Base-by-base conservation (phyloP, 2,888 invertebrate genomes). In the Chloromyia formosa region DNA sequence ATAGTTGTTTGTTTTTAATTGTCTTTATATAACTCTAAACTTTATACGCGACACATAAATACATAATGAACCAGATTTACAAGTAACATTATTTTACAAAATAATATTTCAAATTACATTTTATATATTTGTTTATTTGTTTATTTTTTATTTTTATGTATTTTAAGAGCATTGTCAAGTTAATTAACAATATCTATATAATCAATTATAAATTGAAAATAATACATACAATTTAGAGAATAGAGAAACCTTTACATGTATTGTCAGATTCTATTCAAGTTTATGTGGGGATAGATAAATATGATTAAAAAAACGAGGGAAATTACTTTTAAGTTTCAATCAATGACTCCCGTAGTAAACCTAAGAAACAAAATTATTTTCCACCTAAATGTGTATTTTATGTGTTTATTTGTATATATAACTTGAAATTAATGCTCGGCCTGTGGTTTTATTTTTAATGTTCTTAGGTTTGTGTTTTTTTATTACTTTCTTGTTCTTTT, bases 121-220 rank as follows among this genome's bases (percentile, higher is more conserved):
- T 23, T 23, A 3, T 20, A 58, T 22, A 18, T 56, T 18, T 35
- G 27, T 35, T 66, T 58, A 20, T 58, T 42, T 40, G 56, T 71
- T 42, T 71, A 23, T 60, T 49, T 10, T 49, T 49, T 49, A 7
- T 49, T n/a, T 45, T 10, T 66, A 49, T 62, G 40, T 66, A 49
- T 49, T 66, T 66, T 66, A 66, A 71, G 71, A 71, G 71, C 56
- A 71, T 56, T 56, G 71, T 56, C 58, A 71, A 71, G 40, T 56
- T 56, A 71, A 56, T 71, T 40, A 71, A 71, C 58, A 71, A 42
- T 71, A 35, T 35, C 27, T 35, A 35, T 35, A 71, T 56, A 58
- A 71, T 71, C 71, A 71, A 71, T 56, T 56, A 56, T 71, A 71
- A 71, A 71, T 58, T 71, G 71, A 71, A 35, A 71, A 71, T 71